phyloP scores from a whole-genome alignment of 2,888 invertebrate genomes.

The Xestobium rufovillosum region DNA sequence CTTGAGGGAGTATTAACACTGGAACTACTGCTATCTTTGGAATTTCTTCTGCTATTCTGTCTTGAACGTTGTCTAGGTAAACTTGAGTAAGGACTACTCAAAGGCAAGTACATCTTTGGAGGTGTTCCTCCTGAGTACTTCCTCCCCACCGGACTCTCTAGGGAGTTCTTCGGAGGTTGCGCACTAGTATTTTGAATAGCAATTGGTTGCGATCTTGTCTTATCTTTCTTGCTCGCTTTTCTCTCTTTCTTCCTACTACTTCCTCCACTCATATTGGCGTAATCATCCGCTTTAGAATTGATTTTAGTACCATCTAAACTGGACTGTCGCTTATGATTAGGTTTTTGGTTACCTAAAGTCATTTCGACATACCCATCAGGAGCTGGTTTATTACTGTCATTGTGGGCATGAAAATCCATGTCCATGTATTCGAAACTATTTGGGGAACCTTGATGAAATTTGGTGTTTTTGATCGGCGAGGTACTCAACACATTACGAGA shows the following conservation, averaged over 20 bases:
- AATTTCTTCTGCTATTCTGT: conserved; percentile 40
- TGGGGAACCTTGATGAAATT: conserved; percentile 10
- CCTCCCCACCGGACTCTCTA: conserved; percentile 28
- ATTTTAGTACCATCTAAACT: conserved; percentile 34
- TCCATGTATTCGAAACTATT: conserved; percentile 40
- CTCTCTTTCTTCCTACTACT: conserved; percentile 20
- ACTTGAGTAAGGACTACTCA: conserved; percentile 46
- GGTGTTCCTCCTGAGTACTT: conserved; percentile 41
- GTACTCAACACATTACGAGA: too few relatives aligned
- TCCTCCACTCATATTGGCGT: conserved; percentile 40
- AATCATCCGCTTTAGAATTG: conserved; percentile 42
- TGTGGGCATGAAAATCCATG: conserved; percentile 41
- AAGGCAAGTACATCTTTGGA: conserved; percentile 45
- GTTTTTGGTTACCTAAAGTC: conserved; percentile 49
- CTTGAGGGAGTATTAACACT: conserved; percentile 51
- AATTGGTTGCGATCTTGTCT: conserved; percentile 55
- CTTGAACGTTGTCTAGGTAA: conserved; percentile 37
- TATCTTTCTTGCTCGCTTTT: conserved; percentile 38
- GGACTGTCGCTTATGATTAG: conserved; percentile 32
- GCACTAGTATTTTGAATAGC: conserved; percentile 47
- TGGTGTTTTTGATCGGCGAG: conserved; percentile 19
- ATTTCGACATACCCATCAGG: conserved; percentile 61
- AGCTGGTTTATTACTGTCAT: conserved; percentile 19
- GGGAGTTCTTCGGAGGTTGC: conserved; percentile 16
- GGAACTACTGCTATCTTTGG: conserved; percentile 40